These are phyloP conservation scores for Stomorhina lunata DNA, from an alignment of 2,888 invertebrate genomes.

Conservation along the genomic window DNA sequence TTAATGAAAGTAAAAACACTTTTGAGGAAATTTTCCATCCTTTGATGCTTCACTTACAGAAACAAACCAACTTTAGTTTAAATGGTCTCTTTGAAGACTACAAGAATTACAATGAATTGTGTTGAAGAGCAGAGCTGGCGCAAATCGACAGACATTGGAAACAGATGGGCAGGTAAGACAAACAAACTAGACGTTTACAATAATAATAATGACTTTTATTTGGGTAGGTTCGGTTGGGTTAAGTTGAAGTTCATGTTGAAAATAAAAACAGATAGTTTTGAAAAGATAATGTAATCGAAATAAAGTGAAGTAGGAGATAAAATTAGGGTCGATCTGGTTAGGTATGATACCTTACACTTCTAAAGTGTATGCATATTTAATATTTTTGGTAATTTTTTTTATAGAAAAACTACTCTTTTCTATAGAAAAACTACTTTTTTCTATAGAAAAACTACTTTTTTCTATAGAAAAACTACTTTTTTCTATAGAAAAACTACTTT, in stretches of 20 bases:
- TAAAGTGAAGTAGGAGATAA: not conserved
- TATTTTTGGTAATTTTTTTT: no score
- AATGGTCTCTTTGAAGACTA: slow-evolving; percentile 17
- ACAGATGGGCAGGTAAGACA: not conserved
- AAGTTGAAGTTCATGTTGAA: slow-evolving; percentile 60
- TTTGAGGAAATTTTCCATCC: slow-evolving; percentile 20
- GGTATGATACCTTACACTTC: no score
- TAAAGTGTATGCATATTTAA: no score
- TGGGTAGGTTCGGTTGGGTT: slow-evolving; percentile 45
- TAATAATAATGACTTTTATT: slow-evolving; percentile 38
- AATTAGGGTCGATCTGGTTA: not conserved
- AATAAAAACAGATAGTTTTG: slow-evolving; percentile 15
- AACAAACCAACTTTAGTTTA: slow-evolving; percentile 4
- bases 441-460: no score
- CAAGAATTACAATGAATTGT: slow-evolving; percentile 16
- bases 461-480: no score
- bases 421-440: no score
- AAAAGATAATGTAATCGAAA: not conserved
- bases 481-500: no score
- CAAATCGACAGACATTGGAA: not conserved
- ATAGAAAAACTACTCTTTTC: no score
- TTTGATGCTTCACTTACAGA: not conserved
- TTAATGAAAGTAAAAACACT: slow-evolving; percentile 43
- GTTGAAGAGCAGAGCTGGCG: not conserved
- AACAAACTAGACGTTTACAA: not conserved